phyloP scores from a whole-genome alignment of 2,888 invertebrate genomes.

The Drosophila prolongata region DNA sequence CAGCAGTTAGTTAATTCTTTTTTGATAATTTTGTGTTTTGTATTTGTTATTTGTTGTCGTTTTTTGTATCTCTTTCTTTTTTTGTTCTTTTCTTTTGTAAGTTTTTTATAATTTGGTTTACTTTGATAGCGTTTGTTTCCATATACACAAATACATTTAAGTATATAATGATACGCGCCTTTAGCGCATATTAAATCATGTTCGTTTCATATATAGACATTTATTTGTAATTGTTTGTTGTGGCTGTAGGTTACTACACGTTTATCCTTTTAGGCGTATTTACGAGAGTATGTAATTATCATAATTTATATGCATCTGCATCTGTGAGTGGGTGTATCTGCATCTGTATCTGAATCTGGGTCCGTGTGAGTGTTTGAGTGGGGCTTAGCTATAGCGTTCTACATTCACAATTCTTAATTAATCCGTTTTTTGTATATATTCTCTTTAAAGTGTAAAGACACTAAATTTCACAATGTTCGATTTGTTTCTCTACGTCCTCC shows the following conservation, averaged over 20 bases:
- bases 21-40: conserved; percentile 61
- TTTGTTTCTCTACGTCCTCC: conserved; percentile 45
- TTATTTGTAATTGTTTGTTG: conserved; percentile 61
- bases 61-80: conserved; percentile 24
- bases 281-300: conserved; percentile 64
- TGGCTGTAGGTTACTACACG: conserved; percentile 70
- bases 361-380: conserved; percentile 38
- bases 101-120: conserved; percentile 47
- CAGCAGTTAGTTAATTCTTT: conserved; percentile 6
- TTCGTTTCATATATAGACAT: conserved; percentile 65
- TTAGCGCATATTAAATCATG: conserved; percentile 27
- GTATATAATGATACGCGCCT: conserved; percentile 36
- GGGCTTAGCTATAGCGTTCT: conserved; percentile 56
- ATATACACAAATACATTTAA: conserved; percentile 58
- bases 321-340: conserved; percentile 29
- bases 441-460: conserved; percentile 82
- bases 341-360: conserved; percentile 16
- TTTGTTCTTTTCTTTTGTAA: conserved; percentile 38
- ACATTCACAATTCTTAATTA: conserved; percentile 62
- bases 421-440: conserved; percentile 37
- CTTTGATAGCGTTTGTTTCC: conserved; percentile 50
- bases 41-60: conserved; percentile 44
- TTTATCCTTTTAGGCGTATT: conserved; percentile 75
- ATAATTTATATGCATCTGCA: conserved; percentile 36
- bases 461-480: conserved; percentile 82